Evolutionary conservation across 2,888 invertebrate species (phyloP).

Genomic region (Lasius platythorax): DNA sequence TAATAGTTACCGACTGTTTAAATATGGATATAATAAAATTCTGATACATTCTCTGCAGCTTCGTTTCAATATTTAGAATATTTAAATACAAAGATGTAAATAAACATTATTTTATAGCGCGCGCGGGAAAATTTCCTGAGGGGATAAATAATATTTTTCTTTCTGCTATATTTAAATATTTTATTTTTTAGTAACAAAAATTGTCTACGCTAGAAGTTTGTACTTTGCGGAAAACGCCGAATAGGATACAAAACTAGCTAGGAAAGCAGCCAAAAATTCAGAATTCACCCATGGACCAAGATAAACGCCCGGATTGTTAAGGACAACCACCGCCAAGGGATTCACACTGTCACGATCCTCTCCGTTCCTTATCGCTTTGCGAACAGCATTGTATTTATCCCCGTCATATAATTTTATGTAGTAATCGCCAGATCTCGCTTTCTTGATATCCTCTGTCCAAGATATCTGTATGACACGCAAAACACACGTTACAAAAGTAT

Average conservation of each 20-base stretch:
- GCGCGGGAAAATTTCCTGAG: background rate
- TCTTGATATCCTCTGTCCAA: slow-evolving; percentile 96
- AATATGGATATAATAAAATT: background rate
- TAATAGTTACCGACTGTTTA: background rate
- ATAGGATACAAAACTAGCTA: slow-evolving; percentile 94
- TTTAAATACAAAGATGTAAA: background rate
- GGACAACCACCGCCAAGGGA: slow-evolving; percentile 90
- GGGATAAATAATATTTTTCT: slow-evolving; percentile 20
- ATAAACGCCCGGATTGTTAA: slow-evolving; percentile 93
- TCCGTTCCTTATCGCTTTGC: slow-evolving; percentile 92
- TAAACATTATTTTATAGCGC: slow-evolving; percentile 33
- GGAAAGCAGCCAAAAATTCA: slow-evolving; percentile 94
- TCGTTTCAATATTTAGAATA: slow-evolving; percentile 20
- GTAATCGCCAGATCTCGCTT: slow-evolving; percentile 93
- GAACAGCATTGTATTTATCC: slow-evolving; percentile 95
- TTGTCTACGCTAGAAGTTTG: slow-evolving; percentile 90
- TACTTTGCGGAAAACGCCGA: slow-evolving; percentile 94
- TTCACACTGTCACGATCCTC: slow-evolving; percentile 90
- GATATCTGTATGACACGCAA: slow-evolving; percentile 90
- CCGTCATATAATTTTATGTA: slow-evolving; percentile 95
- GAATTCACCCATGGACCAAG: slow-evolving; percentile 97
- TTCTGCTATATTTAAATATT: slow-evolving; percentile 6
- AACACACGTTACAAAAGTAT: background rate
- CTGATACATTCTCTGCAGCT: background rate
- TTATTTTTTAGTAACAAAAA: slow-evolving; percentile 48